These are phyloP conservation scores for Tubulanus polymorphus DNA, from an alignment of 2,888 invertebrate species.

Conservation along the genomic window DNA sequence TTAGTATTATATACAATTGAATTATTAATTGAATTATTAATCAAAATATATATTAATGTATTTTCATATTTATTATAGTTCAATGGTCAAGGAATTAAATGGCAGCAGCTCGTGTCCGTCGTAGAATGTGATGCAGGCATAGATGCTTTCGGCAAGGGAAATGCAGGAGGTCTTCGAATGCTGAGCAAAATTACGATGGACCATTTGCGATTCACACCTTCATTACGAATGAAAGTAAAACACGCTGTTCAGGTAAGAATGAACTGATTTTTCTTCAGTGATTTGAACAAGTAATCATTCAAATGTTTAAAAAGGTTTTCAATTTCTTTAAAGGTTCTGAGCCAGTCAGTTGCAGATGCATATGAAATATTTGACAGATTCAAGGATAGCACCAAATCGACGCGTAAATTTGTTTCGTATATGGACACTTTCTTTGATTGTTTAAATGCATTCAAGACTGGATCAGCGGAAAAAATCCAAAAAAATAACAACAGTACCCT, in stretches of 20 bases:
- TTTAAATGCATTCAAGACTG: neutral
- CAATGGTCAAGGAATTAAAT: neutral
- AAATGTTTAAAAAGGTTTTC: neutral
- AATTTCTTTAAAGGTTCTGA: neutral
- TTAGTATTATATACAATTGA: no score
- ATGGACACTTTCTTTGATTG: constrained; percentile 2
- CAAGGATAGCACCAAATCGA: neutral
- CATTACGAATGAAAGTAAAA: neutral
- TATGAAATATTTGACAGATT: neutral
- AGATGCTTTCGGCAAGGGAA: neutral
- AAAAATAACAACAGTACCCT: no score
- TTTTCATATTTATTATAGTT: no score
- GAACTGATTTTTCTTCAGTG: neutral
- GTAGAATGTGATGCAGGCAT: neutral
- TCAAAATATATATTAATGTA: no score
- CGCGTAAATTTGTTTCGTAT: neutral
- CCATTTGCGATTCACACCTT: neutral
- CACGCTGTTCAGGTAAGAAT: neutral
- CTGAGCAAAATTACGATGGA: neutral
- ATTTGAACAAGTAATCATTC: neutral
- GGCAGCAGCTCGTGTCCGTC: neutral
- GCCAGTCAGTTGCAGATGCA: neutral
- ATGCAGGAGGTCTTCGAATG: neutral
- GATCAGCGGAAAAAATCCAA: no score
- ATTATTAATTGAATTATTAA: no score